Conservation (phyloP, 2,888 invertebrate genomes). For the Agonopterix arenella region DNA sequence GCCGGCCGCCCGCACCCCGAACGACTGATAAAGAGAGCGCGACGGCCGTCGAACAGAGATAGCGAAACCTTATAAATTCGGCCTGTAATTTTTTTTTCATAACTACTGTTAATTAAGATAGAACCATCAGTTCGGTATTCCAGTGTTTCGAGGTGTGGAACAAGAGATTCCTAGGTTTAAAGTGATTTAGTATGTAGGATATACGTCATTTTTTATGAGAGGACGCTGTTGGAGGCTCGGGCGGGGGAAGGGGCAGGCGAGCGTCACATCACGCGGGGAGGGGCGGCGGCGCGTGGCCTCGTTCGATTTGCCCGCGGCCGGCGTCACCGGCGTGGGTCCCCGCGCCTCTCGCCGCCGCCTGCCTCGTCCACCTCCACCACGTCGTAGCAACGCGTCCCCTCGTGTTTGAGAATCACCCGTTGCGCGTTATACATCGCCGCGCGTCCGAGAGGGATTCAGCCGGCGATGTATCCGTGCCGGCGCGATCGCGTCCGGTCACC, state of each 20-base stretch:
- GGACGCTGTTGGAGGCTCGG: constrained; percentile 44
- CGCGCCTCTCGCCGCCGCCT: constrained; percentile 31
- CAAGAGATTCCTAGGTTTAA: constrained; percentile 73
- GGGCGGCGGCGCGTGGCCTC: constrained; percentile 60
- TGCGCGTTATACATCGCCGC: constrained; percentile 49
- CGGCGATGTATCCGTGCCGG: constrained; percentile 37
- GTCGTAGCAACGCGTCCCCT: constrained; percentile 54
- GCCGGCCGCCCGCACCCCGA: constrained; percentile 46
- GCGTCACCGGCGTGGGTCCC: constrained; percentile 39
- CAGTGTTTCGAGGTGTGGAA: constrained; percentile 63
- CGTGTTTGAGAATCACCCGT: constrained; percentile 51
- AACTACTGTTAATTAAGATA: constrained; percentile 64
- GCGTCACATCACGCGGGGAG: constrained; percentile 46
- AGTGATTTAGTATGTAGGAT: constrained; percentile 68
- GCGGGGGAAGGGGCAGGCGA: constrained; percentile 33
- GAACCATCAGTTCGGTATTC: constrained; percentile 61
- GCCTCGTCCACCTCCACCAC: constrained; percentile 44
- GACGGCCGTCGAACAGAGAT: constrained; percentile 53
- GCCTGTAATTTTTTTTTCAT: constrained; percentile 68
- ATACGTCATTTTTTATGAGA: constrained; percentile 64
- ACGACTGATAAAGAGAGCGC: constrained; percentile 67
- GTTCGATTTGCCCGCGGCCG: constrained; percentile 58
- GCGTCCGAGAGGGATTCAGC: constrained; percentile 16
- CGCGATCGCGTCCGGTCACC: constrained; percentile 25
- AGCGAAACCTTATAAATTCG: constrained; percentile 48